Conservation (phyloP, 2,113 vertebrate genomes). For the Cyphomyrus discorhynchus region DNA sequence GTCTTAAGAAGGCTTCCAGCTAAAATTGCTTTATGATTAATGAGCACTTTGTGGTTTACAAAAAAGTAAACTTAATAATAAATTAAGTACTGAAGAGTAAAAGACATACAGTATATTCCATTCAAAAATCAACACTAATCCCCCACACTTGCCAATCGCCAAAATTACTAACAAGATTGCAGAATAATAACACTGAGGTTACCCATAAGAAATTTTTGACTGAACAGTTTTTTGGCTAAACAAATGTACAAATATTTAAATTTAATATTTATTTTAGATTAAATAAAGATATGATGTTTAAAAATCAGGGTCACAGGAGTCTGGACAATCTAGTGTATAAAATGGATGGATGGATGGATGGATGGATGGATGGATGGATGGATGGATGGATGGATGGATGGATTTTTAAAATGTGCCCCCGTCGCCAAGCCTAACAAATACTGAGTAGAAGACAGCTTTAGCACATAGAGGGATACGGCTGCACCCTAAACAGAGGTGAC, state of each 20-base stretch:
- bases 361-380: neutral
- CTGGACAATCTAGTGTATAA: neutral
- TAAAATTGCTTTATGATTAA: neutral
- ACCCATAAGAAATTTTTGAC: neutral
- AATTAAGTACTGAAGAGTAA: neutral
- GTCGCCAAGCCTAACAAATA: neutral
- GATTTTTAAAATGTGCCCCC: neutral
- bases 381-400: neutral
- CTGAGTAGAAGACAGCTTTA: constrained; percentile 1
- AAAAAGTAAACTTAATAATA: neutral
- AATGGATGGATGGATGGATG: neutral
- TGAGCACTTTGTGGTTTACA: neutral
- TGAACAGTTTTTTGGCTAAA: neutral
- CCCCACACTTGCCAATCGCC: neutral
- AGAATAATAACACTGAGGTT: neutral
- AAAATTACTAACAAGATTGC: neutral
- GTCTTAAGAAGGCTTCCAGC: neutral
- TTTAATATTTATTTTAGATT: neutral
- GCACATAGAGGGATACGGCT: neutral
- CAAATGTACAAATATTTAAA: neutral
- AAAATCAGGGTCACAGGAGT: neutral
- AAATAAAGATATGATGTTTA: neutral
- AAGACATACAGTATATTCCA: neutral
- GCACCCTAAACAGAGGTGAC: neutral
- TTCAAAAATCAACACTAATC: neutral